These are phyloP conservation scores for Trichopoda pennipes DNA, from an alignment of 2,888 invertebrate species.

Conservation along the genomic window DNA sequence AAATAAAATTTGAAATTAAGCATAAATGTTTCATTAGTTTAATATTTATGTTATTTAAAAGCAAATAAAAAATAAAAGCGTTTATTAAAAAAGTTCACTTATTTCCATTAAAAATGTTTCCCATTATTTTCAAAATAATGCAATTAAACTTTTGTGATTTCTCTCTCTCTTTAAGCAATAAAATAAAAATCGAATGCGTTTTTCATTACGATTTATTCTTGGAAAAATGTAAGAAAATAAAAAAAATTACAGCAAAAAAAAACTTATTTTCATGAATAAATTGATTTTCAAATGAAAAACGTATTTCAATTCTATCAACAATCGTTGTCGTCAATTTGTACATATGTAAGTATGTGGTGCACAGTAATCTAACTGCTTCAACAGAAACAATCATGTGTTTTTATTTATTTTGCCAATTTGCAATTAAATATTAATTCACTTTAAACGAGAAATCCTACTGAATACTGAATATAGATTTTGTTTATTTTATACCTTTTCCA, in stretches of 20 bases:
- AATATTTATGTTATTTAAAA: not conserved
- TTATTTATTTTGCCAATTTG: constrained; percentile 36
- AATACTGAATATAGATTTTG: constrained; percentile 28
- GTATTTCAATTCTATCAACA: constrained; percentile 37
- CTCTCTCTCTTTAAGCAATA: constrained; percentile 1
- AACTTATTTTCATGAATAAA: constrained; percentile 33
- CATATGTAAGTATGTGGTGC: not conserved
- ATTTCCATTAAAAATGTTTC: constrained; percentile 24
- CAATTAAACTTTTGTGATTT: not conserved
- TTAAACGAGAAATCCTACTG: constrained; percentile 26
- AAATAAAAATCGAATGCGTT: constrained; percentile 40
- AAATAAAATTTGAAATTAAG: no score
- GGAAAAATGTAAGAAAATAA: constrained; percentile 23
- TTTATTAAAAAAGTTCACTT: not conserved
- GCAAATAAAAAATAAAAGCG: no score
- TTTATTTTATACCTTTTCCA: constrained; percentile 22
- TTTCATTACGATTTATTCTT: constrained; percentile 13
- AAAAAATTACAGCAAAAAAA: constrained; percentile 6
- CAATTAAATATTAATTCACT: constrained; percentile 46
- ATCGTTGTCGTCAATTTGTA: constrained; percentile 4
- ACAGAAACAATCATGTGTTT: not conserved
- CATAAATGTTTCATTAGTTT: no score
- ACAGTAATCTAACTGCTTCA: not conserved
- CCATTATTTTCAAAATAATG: no score
- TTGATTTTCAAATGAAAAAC: constrained; percentile 48